Base-by-base conservation (phyloP, 2,888 invertebrate genomes). In the Drosophila anomalata region DNA sequence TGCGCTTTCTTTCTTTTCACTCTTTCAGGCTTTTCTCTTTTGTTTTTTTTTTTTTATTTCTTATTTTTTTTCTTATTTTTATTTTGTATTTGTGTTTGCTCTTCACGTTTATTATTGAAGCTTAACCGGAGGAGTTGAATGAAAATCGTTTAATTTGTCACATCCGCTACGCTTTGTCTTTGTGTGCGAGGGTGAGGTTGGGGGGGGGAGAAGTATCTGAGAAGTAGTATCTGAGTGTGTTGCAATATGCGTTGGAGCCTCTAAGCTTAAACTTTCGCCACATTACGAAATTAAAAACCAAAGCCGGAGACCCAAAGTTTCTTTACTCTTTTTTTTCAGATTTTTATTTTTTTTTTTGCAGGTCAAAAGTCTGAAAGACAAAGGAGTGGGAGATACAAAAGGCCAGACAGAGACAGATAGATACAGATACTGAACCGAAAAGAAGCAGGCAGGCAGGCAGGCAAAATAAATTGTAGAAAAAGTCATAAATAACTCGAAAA, bases 401-500 rank as follows among this genome's bases (percentile, higher is more conserved):
- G 17, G 54, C 26, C 33, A 29, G 20, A 36, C 20, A 17, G 36
- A 39, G 67, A 29, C 20, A 17, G 36, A 39, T 44, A 29, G 77
- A 70, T 68, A 62, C 65, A 77, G 78, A 83, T 59, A 75, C 67
- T 58, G 55, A 74, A 76, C 63, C 12, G 55, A 42, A 55, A 48
- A 46, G 36, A 17, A 17, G 52, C 31, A 47, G 48, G 46, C 36
- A 63, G 42, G 47, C 78, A 71, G 59, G 68, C 80, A 77, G 62
- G 70, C 80, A 78, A 87, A 76, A 78, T 75, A 89, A 79, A 78
- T 82, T 83, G 75, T 76, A 76, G 63, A 89, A 79, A 85, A 73
- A 88, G 82, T 87, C 82, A 79, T 85, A 87, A 87, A 88, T 88
- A 88, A 85, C 89, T 87, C 82, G 84, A 85, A 88, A 85, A 85